Conservation (phyloP, 1,140 invertebrate genomes). For the Drosophila orena region DNA sequence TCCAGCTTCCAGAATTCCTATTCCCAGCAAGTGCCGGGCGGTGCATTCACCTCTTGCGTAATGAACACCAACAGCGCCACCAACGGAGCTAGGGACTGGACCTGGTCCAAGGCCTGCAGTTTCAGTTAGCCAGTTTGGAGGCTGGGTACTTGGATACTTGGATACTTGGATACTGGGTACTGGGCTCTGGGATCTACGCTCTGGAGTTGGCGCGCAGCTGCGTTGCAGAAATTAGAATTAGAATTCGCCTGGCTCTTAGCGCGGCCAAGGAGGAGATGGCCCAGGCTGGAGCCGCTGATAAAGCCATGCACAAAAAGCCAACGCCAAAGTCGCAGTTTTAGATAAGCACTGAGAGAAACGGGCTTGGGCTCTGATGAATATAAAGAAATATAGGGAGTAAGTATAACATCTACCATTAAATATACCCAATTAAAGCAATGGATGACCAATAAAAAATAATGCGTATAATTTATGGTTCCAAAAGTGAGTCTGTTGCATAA, state of each 20-base stretch:
- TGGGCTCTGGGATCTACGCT: conserved; percentile 1
- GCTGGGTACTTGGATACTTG: conserved; percentile 1
- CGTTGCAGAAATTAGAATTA: conserved; percentile 81
- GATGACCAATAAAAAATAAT: too few species aligned
- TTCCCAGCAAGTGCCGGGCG: conserved; percentile 43
- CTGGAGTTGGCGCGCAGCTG: conserved; percentile 69
- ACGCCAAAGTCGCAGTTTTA: conserved; percentile 42
- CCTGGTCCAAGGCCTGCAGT: conserved; percentile 22
- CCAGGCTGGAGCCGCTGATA: conserved; percentile 53
- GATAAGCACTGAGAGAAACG: conserved; percentile 38
- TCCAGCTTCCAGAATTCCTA: conserved; percentile 32
- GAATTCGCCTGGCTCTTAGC: conserved; percentile 41
- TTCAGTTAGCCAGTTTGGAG: conserved; percentile 9
- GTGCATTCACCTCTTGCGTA: conserved; percentile 82
- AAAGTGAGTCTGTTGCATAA: too few species aligned
- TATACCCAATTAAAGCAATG: too few species aligned
- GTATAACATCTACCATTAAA: too few species aligned
- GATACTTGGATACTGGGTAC: not conserved
- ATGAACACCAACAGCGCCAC: conserved; percentile 82
- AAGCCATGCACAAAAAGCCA: conserved; percentile 50
- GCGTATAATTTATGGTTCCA: too few species aligned
- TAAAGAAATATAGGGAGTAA: not conserved
- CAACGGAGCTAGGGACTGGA: conserved; percentile 66
- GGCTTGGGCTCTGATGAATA: not conserved
- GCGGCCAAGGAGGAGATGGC: conserved; percentile 48